These are phyloP conservation scores for Rhagoletis pomonella DNA, from an alignment of 1,140 invertebrate genomes.

Conservation along the genomic window DNA sequence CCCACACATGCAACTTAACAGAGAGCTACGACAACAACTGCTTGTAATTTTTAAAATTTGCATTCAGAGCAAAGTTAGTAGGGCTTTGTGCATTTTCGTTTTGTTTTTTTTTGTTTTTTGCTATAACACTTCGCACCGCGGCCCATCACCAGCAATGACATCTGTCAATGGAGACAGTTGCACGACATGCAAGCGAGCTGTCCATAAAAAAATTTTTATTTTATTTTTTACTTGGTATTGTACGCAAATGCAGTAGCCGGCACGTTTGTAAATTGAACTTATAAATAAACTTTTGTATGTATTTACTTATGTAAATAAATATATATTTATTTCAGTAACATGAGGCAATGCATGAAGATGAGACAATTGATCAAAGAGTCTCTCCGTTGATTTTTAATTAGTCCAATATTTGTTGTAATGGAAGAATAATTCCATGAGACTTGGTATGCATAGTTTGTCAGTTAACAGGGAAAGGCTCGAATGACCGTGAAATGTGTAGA, in stretches of 20 bases:
- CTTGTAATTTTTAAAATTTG: slow-evolving; percentile 41
- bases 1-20: background rate
- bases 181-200: slow-evolving; percentile 31
- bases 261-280: background rate
- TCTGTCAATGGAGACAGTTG: slow-evolving; percentile 46
- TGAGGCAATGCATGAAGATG: background rate
- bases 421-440: background rate
- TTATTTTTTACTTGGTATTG: background rate
- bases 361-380: background rate
- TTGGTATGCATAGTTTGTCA: background rate
- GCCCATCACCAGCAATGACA: slow-evolving; percentile 28
- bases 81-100: background rate
- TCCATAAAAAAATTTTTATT: background rate
- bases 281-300: background rate
- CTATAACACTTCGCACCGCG: background rate
- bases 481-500: background rate
- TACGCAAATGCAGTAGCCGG: background rate
- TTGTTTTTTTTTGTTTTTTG: too few relatives aligned
- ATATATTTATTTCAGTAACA: background rate
- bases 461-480: background rate
- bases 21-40: background rate
- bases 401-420: background rate
- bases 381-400: background rate
- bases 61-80: background rate
- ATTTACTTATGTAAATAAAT: background rate